These are phyloP conservation scores for Podabrus alpinus DNA, from an alignment of 2,888 invertebrate species.

Conservation along the genomic window DNA sequence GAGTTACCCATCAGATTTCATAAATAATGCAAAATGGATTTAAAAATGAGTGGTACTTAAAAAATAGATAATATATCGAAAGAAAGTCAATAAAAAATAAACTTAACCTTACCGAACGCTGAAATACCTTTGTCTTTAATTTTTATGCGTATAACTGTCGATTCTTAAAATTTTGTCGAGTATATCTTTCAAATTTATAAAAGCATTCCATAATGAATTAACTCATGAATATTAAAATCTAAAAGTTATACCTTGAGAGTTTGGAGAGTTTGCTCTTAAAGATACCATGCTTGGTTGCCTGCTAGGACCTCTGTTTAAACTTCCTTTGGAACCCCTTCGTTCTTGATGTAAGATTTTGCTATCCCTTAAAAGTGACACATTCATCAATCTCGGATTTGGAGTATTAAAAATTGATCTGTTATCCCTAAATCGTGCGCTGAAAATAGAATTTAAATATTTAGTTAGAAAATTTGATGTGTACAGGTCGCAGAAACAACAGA, in stretches of 20 bases:
- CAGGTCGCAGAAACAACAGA: neutral
- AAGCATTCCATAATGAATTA: neutral
- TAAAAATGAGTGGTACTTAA: neutral
- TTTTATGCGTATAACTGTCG: neutral
- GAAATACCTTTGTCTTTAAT: neutral
- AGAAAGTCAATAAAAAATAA: neutral
- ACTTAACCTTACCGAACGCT: neutral
- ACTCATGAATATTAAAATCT: neutral
- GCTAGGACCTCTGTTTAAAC: constrained; percentile 75
- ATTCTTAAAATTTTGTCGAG: neutral
- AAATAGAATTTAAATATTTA: constrained; percentile 41
- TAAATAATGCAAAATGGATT: neutral
- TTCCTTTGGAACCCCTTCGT: constrained; percentile 78
- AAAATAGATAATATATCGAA: neutral
- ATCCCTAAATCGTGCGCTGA: constrained; percentile 88
- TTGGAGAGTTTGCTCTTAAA: constrained; percentile 78
- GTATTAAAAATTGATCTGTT: constrained; percentile 93
- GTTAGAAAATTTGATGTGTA: neutral
- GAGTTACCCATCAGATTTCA: neutral
- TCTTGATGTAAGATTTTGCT: constrained; percentile 80
- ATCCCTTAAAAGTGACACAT: constrained; percentile 81
- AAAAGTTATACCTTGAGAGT: constrained; percentile 62
- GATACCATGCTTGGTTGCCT: constrained; percentile 86
- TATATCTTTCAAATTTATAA: neutral
- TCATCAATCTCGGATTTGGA: constrained; percentile 91